A percentile compares a stretch with the other conserved stretches of the same genome.
These are phyloP conservation scores for Ryuthela nishihirai DNA, from an alignment of 2,888 invertebrate genomes.

Conservation along the genomic window DNA sequence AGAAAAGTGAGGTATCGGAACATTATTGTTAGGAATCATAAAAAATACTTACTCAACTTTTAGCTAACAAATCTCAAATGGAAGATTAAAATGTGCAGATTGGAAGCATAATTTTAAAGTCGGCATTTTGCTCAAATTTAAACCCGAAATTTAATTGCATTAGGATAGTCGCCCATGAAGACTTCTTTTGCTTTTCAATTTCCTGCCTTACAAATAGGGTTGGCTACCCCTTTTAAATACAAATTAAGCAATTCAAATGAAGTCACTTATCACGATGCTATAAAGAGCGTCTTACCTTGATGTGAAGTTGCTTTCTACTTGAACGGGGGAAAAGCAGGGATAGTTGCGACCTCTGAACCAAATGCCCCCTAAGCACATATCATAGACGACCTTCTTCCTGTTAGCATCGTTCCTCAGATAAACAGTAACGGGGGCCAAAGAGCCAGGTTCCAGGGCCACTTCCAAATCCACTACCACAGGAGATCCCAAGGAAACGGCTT, in stretches of 20 bases:
- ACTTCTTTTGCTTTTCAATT: too few species aligned
- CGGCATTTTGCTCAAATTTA: not conserved
- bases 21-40: too few species aligned
- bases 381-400: slow-evolving; percentile 22
- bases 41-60: too few species aligned
- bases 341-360: slow-evolving; percentile 41
- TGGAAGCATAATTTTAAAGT: not conserved
- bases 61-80: too few species aligned
- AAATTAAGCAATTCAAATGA: too few species aligned
- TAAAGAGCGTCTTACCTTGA: slow-evolving; percentile 14
- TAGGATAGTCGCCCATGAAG: too few species aligned
- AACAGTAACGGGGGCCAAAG: slow-evolving; percentile 29
- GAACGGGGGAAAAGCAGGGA: slow-evolving; percentile 40
- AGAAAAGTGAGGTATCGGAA: too few species aligned
- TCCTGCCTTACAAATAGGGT: too few species aligned
- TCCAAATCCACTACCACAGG: slow-evolving; percentile 36
- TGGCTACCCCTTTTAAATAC: too few species aligned
- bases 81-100: not conserved
- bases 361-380: slow-evolving; percentile 41
- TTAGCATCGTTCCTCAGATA: slow-evolving; percentile 13
- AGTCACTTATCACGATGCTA: too few species aligned
- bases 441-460: slow-evolving; percentile 35
- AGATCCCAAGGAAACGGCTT: slow-evolving; percentile 24
- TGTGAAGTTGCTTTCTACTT: slow-evolving; percentile 30
- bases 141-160: too few species aligned